These are phyloP conservation scores for Ips typographus DNA, from an alignment of 1,140 invertebrate genomes.

Conservation along the genomic window DNA sequence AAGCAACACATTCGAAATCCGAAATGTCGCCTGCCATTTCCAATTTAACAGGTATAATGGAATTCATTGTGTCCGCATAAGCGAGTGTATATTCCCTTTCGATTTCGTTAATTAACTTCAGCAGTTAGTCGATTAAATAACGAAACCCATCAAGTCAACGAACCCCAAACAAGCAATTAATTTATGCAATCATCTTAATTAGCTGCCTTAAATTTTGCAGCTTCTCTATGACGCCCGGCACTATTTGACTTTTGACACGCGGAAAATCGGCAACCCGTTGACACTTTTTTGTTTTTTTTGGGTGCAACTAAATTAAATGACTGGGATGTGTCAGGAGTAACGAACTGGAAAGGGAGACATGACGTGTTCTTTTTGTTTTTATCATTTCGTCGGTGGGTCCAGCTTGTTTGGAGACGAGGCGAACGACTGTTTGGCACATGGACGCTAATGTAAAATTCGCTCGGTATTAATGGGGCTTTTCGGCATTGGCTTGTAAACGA, in stretches of 20 bases:
- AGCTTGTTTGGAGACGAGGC: not conserved
- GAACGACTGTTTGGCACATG: not conserved
- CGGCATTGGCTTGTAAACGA: not conserved
- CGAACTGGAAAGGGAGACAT: constrained; percentile 24
- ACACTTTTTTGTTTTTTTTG: constrained; percentile 13
- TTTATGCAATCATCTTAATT: constrained; percentile 27
- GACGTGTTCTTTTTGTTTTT: constrained; percentile 11
- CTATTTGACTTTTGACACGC: constrained; percentile 32
- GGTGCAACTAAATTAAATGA: constrained; percentile 23
- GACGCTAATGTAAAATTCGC: not conserved
- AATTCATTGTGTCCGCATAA: too few species aligned
- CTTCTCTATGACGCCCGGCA: constrained; percentile 12
- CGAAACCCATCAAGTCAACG: constrained; percentile 15
- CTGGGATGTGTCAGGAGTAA: constrained; percentile 10
- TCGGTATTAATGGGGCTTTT: not conserved
- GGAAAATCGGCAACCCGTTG: constrained; percentile 24
- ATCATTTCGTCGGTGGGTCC: constrained; percentile 1
- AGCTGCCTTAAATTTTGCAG: constrained; percentile 25
- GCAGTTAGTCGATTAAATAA: not conserved
- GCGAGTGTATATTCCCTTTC: not conserved
- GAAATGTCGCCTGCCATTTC: too few species aligned
- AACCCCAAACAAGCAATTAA: constrained; percentile 24
- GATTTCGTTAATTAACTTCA: not conserved
- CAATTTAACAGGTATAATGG: too few species aligned
- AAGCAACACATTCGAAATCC: too few species aligned